Percentiles rank a stretch among this genome's conserved stretches.
phyloP scores from a whole-genome alignment of 2,797 vertebrate species.

The Scolopax rusticola region DNA sequence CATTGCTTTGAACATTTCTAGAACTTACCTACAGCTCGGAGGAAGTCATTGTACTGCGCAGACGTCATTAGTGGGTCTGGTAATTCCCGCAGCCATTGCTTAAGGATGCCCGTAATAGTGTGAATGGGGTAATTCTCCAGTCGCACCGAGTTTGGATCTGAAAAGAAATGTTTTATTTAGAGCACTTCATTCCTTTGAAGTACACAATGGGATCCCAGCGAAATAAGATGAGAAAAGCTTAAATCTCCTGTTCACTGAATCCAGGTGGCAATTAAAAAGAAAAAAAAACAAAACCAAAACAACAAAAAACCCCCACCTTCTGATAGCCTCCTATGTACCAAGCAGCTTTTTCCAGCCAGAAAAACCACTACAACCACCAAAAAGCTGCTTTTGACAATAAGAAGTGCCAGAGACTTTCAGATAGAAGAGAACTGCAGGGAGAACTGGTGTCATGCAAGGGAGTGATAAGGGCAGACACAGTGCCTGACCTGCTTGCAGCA shows the following conservation, averaged over 20 bases:
- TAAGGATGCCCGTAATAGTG: constrained; percentile 94
- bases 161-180: neutral
- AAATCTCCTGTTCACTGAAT: neutral
- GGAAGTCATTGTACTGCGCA: constrained; percentile 92
- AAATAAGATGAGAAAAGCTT: neutral
- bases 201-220: neutral
- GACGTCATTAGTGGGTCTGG: constrained; percentile 97
- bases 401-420: neutral
- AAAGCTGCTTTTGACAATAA: neutral
- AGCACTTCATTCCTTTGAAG: neutral
- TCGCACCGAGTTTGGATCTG: constrained; percentile 87
- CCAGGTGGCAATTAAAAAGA: neutral
- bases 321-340: neutral
- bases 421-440: neutral
- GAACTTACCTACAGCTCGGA: constrained; percentile 91
- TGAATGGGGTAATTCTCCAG: constrained; percentile 96
- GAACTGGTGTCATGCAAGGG: neutral
- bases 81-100: constrained; percentile 96
- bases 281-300: neutral
- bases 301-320: neutral
- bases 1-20: neutral
- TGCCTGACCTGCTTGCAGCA: constrained; percentile 86
- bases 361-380: neutral
- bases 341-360: neutral
- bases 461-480: neutral